Conservation (phyloP, 2,113 vertebrate species). For the Ifrita kowaldi region DNA sequence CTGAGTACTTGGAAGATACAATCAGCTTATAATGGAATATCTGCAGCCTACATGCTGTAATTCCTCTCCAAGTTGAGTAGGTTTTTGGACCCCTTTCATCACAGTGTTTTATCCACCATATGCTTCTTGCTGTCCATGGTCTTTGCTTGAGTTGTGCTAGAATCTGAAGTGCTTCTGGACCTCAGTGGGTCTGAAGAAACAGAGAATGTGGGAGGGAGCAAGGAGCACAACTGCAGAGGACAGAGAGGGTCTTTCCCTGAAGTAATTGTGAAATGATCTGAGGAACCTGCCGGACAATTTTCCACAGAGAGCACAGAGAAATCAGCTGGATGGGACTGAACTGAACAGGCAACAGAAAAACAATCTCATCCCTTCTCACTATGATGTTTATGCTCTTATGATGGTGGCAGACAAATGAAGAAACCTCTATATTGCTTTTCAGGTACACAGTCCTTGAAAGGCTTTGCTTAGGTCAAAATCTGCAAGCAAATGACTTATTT, state of each 20-base stretch:
- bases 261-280: background rate
- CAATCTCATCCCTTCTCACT: background rate
- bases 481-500: background rate
- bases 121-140: background rate
- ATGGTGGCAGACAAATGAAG: background rate
- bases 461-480: background rate
- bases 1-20: background rate
- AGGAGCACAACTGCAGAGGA: background rate
- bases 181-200: background rate
- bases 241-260: background rate
- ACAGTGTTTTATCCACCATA: background rate
- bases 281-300: background rate
- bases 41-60: background rate
- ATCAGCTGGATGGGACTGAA: background rate
- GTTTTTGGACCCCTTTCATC: background rate
- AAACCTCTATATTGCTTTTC: background rate
- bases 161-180: background rate
- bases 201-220: background rate
- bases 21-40: background rate
- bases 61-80: background rate
- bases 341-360: background rate
- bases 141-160: background rate
- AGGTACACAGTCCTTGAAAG: background rate
- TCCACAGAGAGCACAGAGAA: background rate
- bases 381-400: background rate